Conservation (phyloP, 1,140 invertebrate genomes). For the Papilio aristodemus region DNA sequence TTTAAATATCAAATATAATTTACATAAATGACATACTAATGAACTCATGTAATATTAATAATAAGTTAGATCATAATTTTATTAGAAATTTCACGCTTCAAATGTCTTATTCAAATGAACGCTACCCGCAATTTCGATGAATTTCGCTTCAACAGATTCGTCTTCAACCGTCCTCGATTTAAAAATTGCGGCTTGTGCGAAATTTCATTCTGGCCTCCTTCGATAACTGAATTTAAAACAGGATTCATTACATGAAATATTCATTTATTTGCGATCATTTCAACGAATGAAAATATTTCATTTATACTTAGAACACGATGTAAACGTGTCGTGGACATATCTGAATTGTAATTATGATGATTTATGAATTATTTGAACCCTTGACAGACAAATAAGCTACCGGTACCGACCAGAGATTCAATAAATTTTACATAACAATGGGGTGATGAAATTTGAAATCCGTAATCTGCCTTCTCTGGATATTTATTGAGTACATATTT, state of each 20-base stretch:
- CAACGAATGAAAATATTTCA: background rate
- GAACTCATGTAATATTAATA: no score
- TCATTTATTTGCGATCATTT: slow-evolving; percentile 10
- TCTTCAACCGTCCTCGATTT: slow-evolving; percentile 8
- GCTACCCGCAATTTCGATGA: slow-evolving; percentile 7
- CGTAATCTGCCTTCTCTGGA: no score
- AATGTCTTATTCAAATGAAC: slow-evolving; percentile 18
- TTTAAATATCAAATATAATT: no score
- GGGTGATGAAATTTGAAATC: no score
- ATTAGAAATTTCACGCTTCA: background rate
- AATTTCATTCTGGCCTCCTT: slow-evolving; percentile 5
- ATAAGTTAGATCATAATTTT: slow-evolving; percentile 8
- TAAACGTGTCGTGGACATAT: background rate
- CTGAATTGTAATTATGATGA: background rate
- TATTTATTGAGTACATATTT: no score
- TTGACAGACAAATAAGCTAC: no score
- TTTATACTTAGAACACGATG: background rate
- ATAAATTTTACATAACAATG: no score
- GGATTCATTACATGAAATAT: slow-evolving; percentile 22
- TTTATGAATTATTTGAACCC: background rate
- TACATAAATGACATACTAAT: no score
- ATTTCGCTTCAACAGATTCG: slow-evolving; percentile 22
- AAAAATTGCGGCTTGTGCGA: slow-evolving; percentile 9
- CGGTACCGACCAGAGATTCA: no score
- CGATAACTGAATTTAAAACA: slow-evolving; percentile 26